Base-by-base conservation (phyloP, 2,113 vertebrate species). In the Lates calcarifer region DNA sequence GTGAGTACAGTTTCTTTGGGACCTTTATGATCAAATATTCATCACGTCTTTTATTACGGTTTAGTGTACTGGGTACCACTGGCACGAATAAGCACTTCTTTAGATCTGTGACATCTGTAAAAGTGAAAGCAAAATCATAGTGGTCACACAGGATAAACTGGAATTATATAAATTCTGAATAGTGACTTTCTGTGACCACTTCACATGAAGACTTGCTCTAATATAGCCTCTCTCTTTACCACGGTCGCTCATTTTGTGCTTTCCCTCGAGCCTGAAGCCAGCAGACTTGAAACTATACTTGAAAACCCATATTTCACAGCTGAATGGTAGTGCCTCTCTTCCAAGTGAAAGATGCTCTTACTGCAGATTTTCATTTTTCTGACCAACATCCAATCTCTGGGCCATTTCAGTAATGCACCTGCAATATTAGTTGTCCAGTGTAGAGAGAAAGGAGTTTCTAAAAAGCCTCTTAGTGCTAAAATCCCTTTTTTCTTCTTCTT, bases 11-110 rank as follows among this genome's bases (percentile, higher is more conserved):
- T 70, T 83, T 89, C 69, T 82, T 74, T 70, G 15, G 61, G 68
- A 57, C 66, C 63, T 77, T 81, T 51, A 24, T 45, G n/a, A 78
- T 91, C 26, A 89, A 87, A 91, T 84, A 90, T 87, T 91, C 41
- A 91, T 76, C 5, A 6, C 7, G 49, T 84, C 14, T 82, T 88
- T 85, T 86, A 24, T 89, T 79, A 80, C 10, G 28, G 65, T 86
- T 88, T 79, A 74, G 57, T 67, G 81, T 84, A 58, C 43, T 67
- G 45, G 33, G 28, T 14, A 22, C 64, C 13, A 51, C 1, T 75
- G 55, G 75, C 80, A 82, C 11, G n/a, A 67, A 73, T 13, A 37
- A 45, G 53, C 35, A 28, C 1, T 1, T 76, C 55, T 68, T 74
- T 41, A 77, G 24, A 77, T 74, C 31, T 65, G 61, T 79, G 47